Base-by-base conservation (phyloP, 2,797 vertebrate genomes). In the Melanitta fusca region DNA sequence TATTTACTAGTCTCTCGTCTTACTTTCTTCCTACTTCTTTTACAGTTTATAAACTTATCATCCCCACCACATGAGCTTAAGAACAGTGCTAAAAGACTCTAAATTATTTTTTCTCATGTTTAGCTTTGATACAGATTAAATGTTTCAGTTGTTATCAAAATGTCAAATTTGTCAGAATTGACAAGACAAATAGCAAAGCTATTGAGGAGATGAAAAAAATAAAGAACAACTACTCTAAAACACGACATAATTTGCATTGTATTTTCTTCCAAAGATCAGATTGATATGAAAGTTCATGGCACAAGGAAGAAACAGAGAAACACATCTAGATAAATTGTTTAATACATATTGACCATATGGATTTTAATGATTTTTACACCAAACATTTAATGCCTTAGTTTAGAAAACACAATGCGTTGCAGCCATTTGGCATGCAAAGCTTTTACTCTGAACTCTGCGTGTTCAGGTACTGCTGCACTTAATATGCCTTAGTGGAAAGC, bases 261-360 rank as follows among this genome's bases (percentile, higher is more conserved):
- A 34, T 80, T 96, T 97, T 94, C 95, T 97, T 94, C 78, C 78
- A 93, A 92, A 96, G 80, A 57, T 83, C 13, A 8, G 51, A 36
- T 68, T 38, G 58, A 57, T 94, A 73, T 27, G 18, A 60, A 41
- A 83, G 56, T 41, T 95, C 12, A 68, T 60, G 83, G 62, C 86
- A 91, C 27, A 45, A 54, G 34, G 88, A 88, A 86, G 39, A 70
- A 94, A 92, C 36, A 53, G 72, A 65, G 82, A 79, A 93, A 80
- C 57, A 66, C 73, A 87, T 72, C 36, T 54, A 71, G 62, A 3
- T 49, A 83, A 80, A 12, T 28, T 66, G n/a, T 88, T 70, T 72
- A 86, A 34, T 53, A 36, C 11, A 41, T 51, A 58, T 8, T 65
- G 27, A 38, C 8, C 5, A 5, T 51, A 20, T n/a, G 70, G 65